phyloP scores from a whole-genome alignment of 2,797 vertebrate genomes.

The Agapornis canus region DNA sequence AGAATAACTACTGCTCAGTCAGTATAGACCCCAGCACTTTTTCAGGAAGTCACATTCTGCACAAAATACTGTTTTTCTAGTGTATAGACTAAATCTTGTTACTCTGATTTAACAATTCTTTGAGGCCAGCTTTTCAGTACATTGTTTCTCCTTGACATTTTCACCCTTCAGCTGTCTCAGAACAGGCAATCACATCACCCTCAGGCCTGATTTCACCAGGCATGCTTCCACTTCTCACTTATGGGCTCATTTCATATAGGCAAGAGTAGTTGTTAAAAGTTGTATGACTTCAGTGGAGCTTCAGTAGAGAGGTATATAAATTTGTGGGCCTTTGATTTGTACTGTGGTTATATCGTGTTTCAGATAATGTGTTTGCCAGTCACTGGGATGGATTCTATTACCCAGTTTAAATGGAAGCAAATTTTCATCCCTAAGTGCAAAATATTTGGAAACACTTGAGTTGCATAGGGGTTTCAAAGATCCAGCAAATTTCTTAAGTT shows the following conservation, averaged over 20 bases:
- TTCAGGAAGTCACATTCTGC: background rate
- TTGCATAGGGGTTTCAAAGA: background rate
- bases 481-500: background rate
- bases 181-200: background rate
- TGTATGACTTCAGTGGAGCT: background rate
- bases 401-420: background rate
- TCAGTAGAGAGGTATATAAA: background rate
- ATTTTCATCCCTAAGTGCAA: background rate
- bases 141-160: conserved; percentile 2
- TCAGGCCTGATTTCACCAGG: background rate
- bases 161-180: background rate
- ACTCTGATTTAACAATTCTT: background rate
- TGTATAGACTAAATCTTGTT: background rate
- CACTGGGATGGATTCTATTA: background rate
- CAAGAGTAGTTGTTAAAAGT: background rate
- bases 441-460: background rate
- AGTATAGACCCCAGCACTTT: background rate
- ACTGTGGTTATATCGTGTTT: background rate
- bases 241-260: background rate
- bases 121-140: background rate
- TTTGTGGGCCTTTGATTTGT: background rate
- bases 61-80: background rate
- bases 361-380: background rate
- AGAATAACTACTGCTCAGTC: background rate
- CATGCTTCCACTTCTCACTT: background rate